phyloP scores from a whole-genome alignment of 2,113 vertebrate genomes.

The Rhynchopsitta pachyrhyncha region DNA sequence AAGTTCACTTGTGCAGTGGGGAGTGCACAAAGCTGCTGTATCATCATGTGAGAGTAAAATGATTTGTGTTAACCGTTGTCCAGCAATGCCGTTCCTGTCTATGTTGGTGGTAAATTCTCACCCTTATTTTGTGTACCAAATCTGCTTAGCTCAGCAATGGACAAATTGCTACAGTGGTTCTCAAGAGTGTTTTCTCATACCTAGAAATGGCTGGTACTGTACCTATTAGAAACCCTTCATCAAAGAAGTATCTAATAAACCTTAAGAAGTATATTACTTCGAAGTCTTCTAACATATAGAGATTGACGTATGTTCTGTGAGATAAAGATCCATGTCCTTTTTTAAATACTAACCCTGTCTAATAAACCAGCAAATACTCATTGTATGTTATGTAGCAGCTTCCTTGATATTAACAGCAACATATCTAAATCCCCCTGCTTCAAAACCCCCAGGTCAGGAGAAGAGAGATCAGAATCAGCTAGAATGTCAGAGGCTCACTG shows the following conservation, averaged over 20 bases:
- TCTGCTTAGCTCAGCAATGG: neutral
- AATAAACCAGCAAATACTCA: neutral
- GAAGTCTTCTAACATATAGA: neutral
- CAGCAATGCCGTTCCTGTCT: neutral
- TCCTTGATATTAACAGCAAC: neutral
- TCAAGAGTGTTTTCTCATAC: neutral
- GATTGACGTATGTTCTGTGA: neutral
- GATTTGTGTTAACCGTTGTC: neutral
- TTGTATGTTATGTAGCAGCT: neutral
- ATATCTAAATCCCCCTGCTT: neutral
- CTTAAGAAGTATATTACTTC: neutral
- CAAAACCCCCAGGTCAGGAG: neutral
- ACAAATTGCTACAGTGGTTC: neutral
- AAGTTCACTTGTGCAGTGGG: neutral
- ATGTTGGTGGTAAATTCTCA: neutral
- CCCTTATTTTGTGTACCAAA: neutral
- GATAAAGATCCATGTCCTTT: neutral
- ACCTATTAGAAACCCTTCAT: neutral
- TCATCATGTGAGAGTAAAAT: neutral
- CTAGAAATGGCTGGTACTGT: neutral
- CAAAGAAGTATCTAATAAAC: neutral
- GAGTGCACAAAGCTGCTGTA: neutral
- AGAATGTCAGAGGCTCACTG: neutral
- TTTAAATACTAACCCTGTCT: neutral
- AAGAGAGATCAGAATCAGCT: neutral